Conservation (phyloP, 2,888 invertebrate species). For the Brenthis hecate region DNA sequence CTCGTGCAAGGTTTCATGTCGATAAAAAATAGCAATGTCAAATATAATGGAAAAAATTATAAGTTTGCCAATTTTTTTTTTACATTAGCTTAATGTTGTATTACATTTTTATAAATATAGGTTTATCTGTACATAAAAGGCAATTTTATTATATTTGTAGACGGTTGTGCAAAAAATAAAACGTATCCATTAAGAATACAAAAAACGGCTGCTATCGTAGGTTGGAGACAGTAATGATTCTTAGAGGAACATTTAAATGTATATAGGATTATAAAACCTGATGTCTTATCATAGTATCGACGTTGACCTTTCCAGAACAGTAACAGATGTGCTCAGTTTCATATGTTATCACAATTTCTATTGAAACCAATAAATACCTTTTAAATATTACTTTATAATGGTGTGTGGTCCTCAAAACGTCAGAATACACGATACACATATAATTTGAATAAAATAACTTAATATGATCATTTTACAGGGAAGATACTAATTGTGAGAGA, state of each 20-base stretch:
- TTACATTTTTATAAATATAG: no score
- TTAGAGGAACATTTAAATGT: constrained; percentile 27
- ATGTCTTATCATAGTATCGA: constrained; percentile 26
- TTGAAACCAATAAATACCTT: background rate
- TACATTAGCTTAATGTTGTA: no score
- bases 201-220: constrained; percentile 12
- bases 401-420: background rate
- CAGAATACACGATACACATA: background rate
- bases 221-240: constrained; percentile 12
- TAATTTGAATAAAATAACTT: no score
- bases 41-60: no score
- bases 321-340: constrained; percentile 22
- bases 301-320: constrained; percentile 23
- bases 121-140: no score
- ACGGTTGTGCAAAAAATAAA: constrained; percentile 10
- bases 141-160: no score
- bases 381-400: constrained; percentile 7
- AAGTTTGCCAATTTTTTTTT: no score
- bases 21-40: no score
- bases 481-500: no score
- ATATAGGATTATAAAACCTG: constrained; percentile 25
- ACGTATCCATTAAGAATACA: constrained; percentile 17
- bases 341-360: constrained; percentile 21
- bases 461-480: no score
- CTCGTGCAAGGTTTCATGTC: no score